phyloP scores from a whole-genome alignment of 2,113 vertebrate species.

The Chamaetylas fuelleborni region DNA sequence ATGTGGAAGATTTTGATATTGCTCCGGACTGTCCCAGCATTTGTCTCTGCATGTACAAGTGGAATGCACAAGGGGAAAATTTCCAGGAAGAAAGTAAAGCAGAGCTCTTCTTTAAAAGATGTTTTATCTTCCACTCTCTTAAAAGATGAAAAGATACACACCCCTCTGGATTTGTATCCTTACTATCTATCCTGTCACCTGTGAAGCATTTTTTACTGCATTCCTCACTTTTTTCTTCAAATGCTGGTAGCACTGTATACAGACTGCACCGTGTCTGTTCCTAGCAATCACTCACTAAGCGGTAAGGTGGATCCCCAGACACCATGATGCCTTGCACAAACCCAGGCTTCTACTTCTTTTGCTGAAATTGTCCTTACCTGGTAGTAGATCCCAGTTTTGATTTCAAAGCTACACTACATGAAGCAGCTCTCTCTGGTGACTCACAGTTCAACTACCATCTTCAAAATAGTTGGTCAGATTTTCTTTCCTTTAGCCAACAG shows the following conservation, averaged over 20 bases:
- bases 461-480: not conserved
- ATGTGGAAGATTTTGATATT: not conserved
- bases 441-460: not conserved
- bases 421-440: not conserved
- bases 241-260: not conserved
- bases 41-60: not conserved
- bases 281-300: too few species aligned
- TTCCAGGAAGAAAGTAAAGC: not conserved
- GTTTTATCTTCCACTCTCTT: not conserved
- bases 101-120: not conserved
- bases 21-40: not conserved
- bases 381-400: not conserved
- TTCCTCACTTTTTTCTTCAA: not conserved
- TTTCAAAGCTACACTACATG: not conserved
- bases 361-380: not conserved
- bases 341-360: not conserved
- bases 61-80: not conserved
- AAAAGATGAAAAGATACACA: not conserved
- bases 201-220: not conserved
- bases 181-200: not conserved
- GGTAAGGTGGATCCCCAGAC: not conserved
- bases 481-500: not conserved
- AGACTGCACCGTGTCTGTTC: not conserved
- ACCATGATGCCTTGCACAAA: not conserved
- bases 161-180: not conserved